phyloP scores from a whole-genome alignment of 2,888 invertebrate species.

The Drosophila picticornis region DNA sequence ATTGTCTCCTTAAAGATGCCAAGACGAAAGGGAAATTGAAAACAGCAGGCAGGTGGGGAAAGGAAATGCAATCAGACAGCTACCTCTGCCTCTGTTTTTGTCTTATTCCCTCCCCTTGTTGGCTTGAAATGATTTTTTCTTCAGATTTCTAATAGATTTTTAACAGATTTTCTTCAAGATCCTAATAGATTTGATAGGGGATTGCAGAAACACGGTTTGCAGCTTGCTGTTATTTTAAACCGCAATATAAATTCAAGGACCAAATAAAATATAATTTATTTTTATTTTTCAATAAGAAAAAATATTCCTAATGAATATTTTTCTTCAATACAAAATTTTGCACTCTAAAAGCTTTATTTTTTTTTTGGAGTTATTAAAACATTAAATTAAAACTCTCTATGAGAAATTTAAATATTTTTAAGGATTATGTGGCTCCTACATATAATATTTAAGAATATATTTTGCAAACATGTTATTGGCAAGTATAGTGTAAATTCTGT shows the following conservation, averaged over 20 bases:
- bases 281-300: background rate
- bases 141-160: constrained; percentile 26
- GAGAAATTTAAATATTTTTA: background rate
- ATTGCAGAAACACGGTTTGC: constrained; percentile 12
- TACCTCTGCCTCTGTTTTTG: background rate
- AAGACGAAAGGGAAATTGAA: constrained; percentile 60
- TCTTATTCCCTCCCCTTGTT: constrained; percentile 4
- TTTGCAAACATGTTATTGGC: background rate
- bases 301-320: background rate
- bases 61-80: constrained; percentile 72
- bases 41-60: constrained; percentile 59
- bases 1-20: constrained; percentile 46
- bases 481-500: constrained; percentile 6
- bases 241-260: background rate
- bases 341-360: background rate
- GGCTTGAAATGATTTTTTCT: constrained; percentile 23
- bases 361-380: background rate
- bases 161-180: constrained; percentile 1
- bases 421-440: background rate
- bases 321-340: background rate
- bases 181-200: constrained; percentile 18
- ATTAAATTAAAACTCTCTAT: background rate
- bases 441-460: background rate
- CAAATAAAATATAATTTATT: background rate
- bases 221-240: background rate